Evolutionary conservation across 2,888 invertebrate genomes (phyloP).

Genomic region (Lathronympha strigana): DNA sequence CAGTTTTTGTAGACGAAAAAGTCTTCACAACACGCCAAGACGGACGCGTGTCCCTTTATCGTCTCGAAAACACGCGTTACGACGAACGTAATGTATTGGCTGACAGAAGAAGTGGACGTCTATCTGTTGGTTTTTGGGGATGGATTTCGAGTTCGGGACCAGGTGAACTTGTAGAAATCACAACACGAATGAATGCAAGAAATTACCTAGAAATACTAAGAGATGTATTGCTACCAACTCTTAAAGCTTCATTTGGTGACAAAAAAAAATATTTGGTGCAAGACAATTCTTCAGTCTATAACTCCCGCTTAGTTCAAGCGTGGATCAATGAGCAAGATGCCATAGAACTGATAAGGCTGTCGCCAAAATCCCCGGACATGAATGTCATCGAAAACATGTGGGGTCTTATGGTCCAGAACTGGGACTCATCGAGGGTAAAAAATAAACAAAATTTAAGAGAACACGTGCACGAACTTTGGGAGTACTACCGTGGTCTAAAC

Average conservation of each 20-base stretch:
- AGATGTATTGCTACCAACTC: constrained; percentile 5
- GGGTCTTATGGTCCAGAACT: too few species aligned
- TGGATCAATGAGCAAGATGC: too few species aligned
- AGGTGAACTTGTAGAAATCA: background rate
- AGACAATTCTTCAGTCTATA: background rate
- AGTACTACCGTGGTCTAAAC: too few species aligned
- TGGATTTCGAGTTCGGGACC: background rate
- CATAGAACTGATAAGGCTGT: too few species aligned
- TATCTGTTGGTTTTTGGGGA: constrained; percentile 5
- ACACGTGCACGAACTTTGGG: too few species aligned
- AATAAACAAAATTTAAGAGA: too few species aligned
- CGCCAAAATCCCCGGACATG: too few species aligned
- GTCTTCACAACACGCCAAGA: constrained; percentile 2
- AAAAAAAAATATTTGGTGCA: too few species aligned
- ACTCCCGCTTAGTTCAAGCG: constrained; percentile 1
- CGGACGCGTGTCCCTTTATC: constrained; percentile 6
- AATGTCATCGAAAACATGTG: too few species aligned
- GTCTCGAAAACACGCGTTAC: background rate
- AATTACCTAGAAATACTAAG: background rate
- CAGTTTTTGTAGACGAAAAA: constrained; percentile 5
- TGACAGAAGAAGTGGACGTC: background rate
- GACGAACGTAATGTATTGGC: background rate
- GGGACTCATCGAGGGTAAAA: too few species aligned
- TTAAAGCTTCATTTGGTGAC: constrained; percentile 8
- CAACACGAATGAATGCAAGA: background rate